A percentile compares a stretch with the other conserved stretches of the same genome.
Conservation (phyloP, 2,888 invertebrate species). For the Machimus atricapillus region DNA sequence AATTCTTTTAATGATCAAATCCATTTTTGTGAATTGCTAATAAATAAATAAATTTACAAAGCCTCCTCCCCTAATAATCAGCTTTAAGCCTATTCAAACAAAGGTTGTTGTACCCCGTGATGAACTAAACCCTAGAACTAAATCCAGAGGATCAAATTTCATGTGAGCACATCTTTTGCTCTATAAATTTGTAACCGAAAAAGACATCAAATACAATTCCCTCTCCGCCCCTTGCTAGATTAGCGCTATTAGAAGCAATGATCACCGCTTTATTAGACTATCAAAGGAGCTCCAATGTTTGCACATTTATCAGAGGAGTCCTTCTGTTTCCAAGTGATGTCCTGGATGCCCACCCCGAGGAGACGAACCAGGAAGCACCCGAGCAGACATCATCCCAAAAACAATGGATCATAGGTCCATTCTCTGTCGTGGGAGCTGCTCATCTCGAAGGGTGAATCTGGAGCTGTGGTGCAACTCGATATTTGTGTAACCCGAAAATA, state of each 20-base stretch:
- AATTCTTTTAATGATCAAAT: neutral
- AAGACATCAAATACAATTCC: neutral
- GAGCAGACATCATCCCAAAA: neutral
- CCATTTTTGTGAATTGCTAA: neutral
- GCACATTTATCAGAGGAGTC: neutral
- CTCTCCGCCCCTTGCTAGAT: neutral
- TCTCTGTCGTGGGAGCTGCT: neutral
- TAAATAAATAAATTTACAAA: neutral
- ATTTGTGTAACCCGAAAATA: slow-evolving; percentile 46
- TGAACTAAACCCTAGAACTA: neutral
- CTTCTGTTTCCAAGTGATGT: neutral
- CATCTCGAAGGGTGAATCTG: neutral
- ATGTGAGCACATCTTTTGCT: neutral
- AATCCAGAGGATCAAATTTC: neutral
- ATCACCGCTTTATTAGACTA: neutral
- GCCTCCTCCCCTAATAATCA: neutral
- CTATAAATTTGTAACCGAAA: neutral
- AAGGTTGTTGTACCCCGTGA: neutral
- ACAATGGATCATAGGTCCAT: neutral
- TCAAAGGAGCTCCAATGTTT: neutral
- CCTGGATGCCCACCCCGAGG: neutral
- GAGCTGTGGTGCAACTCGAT: slow-evolving; percentile 42
- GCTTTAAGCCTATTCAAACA: neutral
- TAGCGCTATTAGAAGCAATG: neutral
- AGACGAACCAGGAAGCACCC: neutral